These are phyloP conservation scores for Chunga burmeisteri DNA, from an alignment of 2,113 vertebrate genomes.

Conservation along the genomic window DNA sequence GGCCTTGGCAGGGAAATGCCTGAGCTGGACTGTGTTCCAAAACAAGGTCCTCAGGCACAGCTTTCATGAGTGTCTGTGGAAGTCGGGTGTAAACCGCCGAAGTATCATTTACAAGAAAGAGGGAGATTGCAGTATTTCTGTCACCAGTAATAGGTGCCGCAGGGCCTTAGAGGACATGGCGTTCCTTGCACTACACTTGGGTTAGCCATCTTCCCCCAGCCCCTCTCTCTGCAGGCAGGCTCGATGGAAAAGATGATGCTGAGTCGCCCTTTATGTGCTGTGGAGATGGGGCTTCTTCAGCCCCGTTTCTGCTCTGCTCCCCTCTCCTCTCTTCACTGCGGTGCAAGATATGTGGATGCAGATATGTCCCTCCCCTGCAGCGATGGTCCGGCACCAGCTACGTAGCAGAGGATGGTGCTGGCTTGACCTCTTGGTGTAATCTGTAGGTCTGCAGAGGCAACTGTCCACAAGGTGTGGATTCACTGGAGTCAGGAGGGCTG, in stretches of 20 bases:
- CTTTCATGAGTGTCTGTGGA: background rate
- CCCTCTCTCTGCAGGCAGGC: no score
- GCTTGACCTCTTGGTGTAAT: background rate
- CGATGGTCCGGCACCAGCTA: background rate
- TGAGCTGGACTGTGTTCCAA: background rate
- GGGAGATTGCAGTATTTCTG: background rate
- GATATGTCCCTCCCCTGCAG: background rate
- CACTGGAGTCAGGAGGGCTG: background rate
- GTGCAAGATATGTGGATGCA: fast-evolving
- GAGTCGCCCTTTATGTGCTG: background rate
- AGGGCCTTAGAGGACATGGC: background rate
- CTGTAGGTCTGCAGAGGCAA: background rate
- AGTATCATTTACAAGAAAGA: background rate
- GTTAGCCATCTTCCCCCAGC: background rate
- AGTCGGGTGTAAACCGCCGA: background rate
- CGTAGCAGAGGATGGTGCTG: background rate
- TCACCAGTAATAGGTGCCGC: background rate
- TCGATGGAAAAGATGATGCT: background rate
- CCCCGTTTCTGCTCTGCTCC: fast-evolving
- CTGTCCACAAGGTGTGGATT: background rate
- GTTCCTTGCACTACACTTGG: fast-evolving
- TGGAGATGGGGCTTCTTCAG: background rate
- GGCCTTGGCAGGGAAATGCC: background rate
- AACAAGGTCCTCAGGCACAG: background rate
- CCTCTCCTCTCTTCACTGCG: fast-evolving